A percentile compares a stretch with the other conserved stretches of the same genome.
These are phyloP conservation scores for Drosophila gunungcola DNA, from an alignment of 1,140 invertebrate genomes.

Conservation along the genomic window DNA sequence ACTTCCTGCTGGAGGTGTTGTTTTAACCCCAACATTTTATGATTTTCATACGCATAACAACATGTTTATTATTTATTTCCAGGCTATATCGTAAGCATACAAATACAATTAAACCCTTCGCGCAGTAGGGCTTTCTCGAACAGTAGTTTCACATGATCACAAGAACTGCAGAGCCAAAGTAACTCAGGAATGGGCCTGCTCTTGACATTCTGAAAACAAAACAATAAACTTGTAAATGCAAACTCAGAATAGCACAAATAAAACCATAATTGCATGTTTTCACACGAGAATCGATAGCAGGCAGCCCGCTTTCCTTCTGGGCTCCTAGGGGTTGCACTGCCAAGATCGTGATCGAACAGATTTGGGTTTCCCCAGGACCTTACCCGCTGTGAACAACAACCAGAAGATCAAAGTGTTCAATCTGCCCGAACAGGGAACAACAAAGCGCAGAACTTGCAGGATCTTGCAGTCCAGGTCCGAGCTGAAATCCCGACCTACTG, in stretches of 20 bases:
- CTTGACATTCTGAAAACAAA: conserved; percentile 7
- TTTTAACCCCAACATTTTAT: no score
- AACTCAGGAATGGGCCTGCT: background rate
- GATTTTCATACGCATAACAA: no score
- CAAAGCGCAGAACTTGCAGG: conserved; percentile 15
- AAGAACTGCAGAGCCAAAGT: background rate
- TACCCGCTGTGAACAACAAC: conserved; percentile 51
- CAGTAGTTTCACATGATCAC: background rate
- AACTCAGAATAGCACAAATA: conserved; percentile 60
- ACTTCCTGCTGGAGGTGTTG: no score
- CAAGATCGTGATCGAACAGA: conserved; percentile 37
- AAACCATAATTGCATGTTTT: conserved; percentile 80
- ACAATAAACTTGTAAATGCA: conserved; percentile 24
- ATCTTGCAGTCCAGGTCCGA: background rate
- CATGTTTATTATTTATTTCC: no score
- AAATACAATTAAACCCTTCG: background rate
- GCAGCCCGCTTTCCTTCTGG: background rate
- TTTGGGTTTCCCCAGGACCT: conserved; percentile 15
- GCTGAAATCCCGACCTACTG: background rate
- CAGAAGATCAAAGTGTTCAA: conserved; percentile 44
- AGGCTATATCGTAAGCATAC: background rate
- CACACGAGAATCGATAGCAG: conserved; percentile 74
- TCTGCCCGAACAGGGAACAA: conserved; percentile 35
- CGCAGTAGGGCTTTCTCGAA: background rate
- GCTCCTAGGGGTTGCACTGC: conserved; percentile 38